phyloP scores from a whole-genome alignment of 1,140 invertebrate species.

The Oreohelix idahoensis region DNA sequence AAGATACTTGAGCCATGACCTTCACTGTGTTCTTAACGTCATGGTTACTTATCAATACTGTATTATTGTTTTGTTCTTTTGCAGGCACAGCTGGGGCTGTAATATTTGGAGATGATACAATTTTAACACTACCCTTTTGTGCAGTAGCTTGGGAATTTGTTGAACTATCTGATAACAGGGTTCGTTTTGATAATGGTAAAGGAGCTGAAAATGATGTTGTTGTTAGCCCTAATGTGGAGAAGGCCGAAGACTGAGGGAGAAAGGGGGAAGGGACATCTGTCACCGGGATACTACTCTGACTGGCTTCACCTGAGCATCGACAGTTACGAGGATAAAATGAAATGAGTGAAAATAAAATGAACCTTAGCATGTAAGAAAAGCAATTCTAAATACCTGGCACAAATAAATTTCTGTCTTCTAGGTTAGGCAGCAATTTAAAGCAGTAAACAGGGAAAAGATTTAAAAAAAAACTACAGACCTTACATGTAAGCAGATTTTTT shows the following conservation, averaged over 20 bases:
- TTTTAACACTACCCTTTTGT: background rate
- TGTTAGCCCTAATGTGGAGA: background rate
- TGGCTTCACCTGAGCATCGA: constrained; percentile 38
- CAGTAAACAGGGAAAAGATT: too few relatives aligned
- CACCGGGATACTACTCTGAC: constrained; percentile 58
- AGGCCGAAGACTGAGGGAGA: background rate
- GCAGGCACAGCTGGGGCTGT: background rate
- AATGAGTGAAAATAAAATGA: too few relatives aligned
- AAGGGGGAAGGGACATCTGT: constrained; percentile 30
- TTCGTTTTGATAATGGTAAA: background rate
- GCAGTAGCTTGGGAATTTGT: background rate
- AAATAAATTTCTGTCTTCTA: too few relatives aligned
- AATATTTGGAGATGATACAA: background rate
- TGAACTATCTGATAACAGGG: background rate
- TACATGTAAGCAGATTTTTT: too few relatives aligned
- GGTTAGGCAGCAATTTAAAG: too few relatives aligned
- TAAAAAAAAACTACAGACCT: too few relatives aligned
- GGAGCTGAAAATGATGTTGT: background rate
- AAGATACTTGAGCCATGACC: background rate
- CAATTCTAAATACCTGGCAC: too few relatives aligned
- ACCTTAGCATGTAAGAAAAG: too few relatives aligned
- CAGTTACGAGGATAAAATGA: background rate
- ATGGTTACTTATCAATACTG: background rate
- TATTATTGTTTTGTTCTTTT: background rate
- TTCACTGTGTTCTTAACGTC: background rate